Percentiles rank a stretch among this genome's conserved stretches.
Evolutionary conservation across 2,888 invertebrate species (phyloP).

Genomic region (Macrosiphum euphorbiae): DNA sequence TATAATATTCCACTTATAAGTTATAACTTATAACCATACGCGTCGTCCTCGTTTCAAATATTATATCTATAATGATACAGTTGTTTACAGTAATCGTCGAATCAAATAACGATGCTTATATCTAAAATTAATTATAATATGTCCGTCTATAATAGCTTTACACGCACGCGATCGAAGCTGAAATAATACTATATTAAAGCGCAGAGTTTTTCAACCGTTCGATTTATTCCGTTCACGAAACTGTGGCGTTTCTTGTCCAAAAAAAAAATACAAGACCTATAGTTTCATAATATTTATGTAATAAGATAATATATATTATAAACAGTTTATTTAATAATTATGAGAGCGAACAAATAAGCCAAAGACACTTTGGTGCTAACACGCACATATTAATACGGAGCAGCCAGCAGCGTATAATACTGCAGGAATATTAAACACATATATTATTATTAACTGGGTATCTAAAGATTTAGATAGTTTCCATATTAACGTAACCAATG

Average conservation of each 20-base stretch:
- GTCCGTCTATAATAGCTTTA: neutral
- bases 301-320: neutral
- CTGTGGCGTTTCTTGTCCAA: neutral
- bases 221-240: conserved; percentile 5
- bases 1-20: neutral
- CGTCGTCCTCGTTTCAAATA: neutral
- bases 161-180: conserved; percentile 28
- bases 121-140: conserved; percentile 38
- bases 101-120: conserved; percentile 6
- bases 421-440: neutral
- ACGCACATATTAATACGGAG: neutral
- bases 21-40: neutral
- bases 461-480: neutral
- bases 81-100: conserved; percentile 23
- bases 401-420: neutral
- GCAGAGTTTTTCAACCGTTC: conserved; percentile 10
- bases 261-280: neutral
- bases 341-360: neutral
- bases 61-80: neutral
- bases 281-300: neutral
- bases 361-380: conserved; percentile 6
- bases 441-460: neutral
- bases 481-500: neutral
- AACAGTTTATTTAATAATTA: conserved; percentile 4
- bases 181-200: conserved; percentile 23